These are phyloP conservation scores for Lydus trimaculatus DNA, from an alignment of 2,888 invertebrate species.

Conservation along the genomic window DNA sequence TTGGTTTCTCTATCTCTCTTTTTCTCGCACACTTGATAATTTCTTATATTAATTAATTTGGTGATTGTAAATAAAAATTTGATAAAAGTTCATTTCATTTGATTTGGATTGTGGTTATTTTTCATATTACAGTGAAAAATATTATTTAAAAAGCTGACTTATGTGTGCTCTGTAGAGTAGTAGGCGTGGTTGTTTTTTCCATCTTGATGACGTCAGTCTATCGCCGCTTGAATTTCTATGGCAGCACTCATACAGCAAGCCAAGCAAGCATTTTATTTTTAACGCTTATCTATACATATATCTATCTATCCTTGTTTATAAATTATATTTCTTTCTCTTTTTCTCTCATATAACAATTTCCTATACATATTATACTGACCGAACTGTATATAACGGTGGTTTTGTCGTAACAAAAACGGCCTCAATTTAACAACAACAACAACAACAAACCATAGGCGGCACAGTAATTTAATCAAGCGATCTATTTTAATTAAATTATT, in stretches of 20 bases:
- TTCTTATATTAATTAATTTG: background rate
- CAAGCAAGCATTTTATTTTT: conserved; percentile 7
- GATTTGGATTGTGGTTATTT: background rate
- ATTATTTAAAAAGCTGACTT: background rate
- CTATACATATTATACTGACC: background rate
- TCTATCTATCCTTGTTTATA: background rate
- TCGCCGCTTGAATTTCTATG: background rate
- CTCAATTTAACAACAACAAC: background rate
- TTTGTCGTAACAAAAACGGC: conserved; percentile 1
- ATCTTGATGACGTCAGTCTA: conserved; percentile 1
- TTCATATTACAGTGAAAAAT: background rate
- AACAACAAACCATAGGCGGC: background rate
- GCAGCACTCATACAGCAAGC: background rate
- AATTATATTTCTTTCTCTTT: background rate
- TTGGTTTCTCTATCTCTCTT: background rate
- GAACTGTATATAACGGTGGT: conserved; percentile 3
- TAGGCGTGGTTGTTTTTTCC: conserved; percentile 4
- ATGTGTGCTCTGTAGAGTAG: background rate
- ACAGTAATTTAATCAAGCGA: background rate
- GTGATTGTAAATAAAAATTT: background rate
- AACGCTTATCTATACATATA: background rate
- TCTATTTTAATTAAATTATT: background rate
- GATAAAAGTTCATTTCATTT: background rate
- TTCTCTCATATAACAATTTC: background rate
- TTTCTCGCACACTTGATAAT: background rate